These are phyloP conservation scores for Strongylocentrotus purpuratus DNA, from an alignment of 35 echinoderm and acorn worm genomes.

Conservation along the genomic window DNA sequence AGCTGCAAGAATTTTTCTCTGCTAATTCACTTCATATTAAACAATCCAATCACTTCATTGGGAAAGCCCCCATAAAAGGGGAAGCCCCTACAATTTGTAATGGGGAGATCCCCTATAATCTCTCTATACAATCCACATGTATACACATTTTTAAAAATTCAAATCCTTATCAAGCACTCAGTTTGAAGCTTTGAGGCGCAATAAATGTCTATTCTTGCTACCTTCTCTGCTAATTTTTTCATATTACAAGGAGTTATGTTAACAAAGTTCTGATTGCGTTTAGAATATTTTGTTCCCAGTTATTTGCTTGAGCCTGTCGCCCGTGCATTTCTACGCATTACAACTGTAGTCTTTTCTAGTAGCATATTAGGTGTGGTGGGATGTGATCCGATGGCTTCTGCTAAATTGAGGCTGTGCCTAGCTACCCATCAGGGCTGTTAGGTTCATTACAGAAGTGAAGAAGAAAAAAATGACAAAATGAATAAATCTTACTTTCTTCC, in stretches of 20 bases:
- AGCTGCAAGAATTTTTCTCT: neutral
- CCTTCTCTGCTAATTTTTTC: too few species aligned
- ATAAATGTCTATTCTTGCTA: too few species aligned
- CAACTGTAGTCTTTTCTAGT: neutral
- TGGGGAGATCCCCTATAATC: neutral
- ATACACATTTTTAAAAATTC: neutral
- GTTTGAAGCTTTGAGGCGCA: too few species aligned
- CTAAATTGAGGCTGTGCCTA: neutral
- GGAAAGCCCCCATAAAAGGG: neutral
- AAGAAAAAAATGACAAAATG: neutral
- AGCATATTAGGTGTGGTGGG: neutral
- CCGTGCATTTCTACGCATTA: neutral
- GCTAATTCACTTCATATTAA: neutral
- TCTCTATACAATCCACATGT: neutral
- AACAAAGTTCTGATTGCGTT: too few species aligned
- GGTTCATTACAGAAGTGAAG: neutral
- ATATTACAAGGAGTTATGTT: too few species aligned
- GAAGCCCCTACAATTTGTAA: neutral
- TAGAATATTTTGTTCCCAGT: neutral
- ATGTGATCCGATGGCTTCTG: neutral
- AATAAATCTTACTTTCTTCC: constrained; percentile 35
- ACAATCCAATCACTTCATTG: neutral
- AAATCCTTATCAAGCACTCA: neutral
- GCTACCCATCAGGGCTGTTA: neutral
- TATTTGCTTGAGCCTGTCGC: neutral